Percentiles rank a stretch among this genome's conserved stretches.
Conservation (phyloP, 2,797 vertebrate genomes). For the Syngnathus rostellatus region DNA sequence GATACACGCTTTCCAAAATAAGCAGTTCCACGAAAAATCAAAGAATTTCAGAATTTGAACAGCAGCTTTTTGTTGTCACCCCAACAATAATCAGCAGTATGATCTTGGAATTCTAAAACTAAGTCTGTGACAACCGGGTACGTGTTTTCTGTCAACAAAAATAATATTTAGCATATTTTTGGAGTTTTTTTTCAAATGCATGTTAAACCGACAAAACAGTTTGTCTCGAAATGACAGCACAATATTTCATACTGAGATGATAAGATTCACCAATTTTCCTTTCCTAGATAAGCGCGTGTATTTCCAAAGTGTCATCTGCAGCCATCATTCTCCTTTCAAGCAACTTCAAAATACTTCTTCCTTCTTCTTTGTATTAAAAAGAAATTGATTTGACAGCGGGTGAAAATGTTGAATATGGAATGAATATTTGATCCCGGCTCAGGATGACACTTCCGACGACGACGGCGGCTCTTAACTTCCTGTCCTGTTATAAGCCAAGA, state of each 20-base stretch:
- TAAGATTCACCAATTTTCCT: neutral
- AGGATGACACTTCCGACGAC: constrained; percentile 34
- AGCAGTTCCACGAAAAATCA: neutral
- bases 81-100: neutral
- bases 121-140: neutral
- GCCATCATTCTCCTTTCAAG: neutral
- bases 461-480: constrained; percentile 68
- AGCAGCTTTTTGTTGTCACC: neutral
- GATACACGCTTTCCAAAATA: neutral
- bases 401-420: neutral
- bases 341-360: neutral
- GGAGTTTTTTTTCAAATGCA: neutral
- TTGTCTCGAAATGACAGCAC: neutral
- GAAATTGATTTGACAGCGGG: neutral
- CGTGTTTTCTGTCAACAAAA: neutral
- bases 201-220: neutral
- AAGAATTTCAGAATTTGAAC: no score
- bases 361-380: neutral
- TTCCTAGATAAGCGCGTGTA: neutral
- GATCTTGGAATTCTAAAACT: neutral
- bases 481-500: constrained; percentile 75
- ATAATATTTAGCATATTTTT: neutral
- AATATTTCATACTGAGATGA: neutral
- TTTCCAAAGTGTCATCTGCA: neutral
- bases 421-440: neutral